These are phyloP conservation scores for Acanthosepion lycidas DNA, from an alignment of 2,888 invertebrate genomes.

Conservation along the genomic window DNA sequence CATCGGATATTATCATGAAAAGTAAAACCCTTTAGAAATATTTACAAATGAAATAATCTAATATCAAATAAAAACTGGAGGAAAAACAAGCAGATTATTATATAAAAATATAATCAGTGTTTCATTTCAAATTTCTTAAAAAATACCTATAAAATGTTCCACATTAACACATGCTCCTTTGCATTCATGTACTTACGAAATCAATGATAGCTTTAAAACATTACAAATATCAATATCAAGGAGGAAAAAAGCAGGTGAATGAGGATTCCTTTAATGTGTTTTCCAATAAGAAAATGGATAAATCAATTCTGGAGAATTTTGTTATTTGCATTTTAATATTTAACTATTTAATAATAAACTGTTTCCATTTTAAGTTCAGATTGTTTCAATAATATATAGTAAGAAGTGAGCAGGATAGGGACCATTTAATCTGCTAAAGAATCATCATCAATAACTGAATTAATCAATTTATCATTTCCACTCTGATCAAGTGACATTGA, in stretches of 20 bases:
- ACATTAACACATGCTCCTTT: background rate
- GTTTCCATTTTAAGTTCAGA: background rate
- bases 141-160: background rate
- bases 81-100: background rate
- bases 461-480: background rate
- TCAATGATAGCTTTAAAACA: slow-evolving; percentile 20
- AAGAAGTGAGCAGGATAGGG: background rate
- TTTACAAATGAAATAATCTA: background rate
- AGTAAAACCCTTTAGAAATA: background rate
- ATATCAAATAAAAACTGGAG: background rate
- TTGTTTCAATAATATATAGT: background rate
- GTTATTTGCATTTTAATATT: background rate
- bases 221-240: background rate
- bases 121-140: slow-evolving; percentile 3
- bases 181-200: background rate
- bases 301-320: background rate
- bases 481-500: background rate
- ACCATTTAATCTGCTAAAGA: background rate
- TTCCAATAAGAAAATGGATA: background rate
- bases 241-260: background rate
- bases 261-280: slow-evolving; percentile 4
- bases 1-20: background rate
- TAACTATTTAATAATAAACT: background rate
- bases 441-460: background rate
- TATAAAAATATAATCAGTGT: background rate